phyloP scores from a whole-genome alignment of 2,797 vertebrate species.

The Brachyrhaphis roseni region DNA sequence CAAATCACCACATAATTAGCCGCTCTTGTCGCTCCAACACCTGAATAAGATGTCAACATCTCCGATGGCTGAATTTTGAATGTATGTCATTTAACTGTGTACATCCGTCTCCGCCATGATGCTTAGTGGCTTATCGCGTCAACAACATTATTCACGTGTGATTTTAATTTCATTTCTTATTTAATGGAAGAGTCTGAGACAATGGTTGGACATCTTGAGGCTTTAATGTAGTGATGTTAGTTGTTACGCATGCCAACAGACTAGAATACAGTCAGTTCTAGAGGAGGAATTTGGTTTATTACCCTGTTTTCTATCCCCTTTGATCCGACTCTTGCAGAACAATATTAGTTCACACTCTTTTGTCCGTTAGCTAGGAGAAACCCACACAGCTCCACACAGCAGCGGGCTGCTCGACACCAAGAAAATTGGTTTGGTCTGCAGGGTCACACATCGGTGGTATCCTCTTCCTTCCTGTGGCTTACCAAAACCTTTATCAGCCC shows the following conservation, averaged over 20 bases:
- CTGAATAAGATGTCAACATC: too few relatives aligned
- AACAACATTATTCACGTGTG: too few relatives aligned
- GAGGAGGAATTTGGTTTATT: background rate
- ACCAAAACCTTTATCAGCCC: conserved; percentile 41
- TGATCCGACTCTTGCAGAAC: conserved; percentile 12
- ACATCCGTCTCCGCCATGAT: too few relatives aligned
- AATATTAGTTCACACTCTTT: conserved; percentile 30
- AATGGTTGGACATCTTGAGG: conserved; percentile 14
- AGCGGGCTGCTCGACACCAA: conserved; percentile 48
- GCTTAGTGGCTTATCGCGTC: too few relatives aligned
- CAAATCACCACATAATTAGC: too few relatives aligned
- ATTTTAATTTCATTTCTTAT: background rate
- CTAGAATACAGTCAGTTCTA: conserved; percentile 7
- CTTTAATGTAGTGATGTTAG: background rate
- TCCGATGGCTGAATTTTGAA: too few relatives aligned
- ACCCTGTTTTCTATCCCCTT: conserved; percentile 8
- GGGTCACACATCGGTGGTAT: conserved; percentile 56
- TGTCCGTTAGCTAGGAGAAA: conserved; percentile 11
- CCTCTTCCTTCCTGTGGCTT: conserved; percentile 43
- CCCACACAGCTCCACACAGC: conserved; percentile 17
- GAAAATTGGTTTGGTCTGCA: conserved; percentile 72
- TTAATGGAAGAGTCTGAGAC: conserved; percentile 6
- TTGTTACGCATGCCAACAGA: conserved; percentile 13
- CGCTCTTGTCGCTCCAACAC: too few relatives aligned
- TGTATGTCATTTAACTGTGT: too few relatives aligned